Base-by-base conservation (phyloP, 2,113 vertebrate genomes). In the Stictonetta naevosa region DNA sequence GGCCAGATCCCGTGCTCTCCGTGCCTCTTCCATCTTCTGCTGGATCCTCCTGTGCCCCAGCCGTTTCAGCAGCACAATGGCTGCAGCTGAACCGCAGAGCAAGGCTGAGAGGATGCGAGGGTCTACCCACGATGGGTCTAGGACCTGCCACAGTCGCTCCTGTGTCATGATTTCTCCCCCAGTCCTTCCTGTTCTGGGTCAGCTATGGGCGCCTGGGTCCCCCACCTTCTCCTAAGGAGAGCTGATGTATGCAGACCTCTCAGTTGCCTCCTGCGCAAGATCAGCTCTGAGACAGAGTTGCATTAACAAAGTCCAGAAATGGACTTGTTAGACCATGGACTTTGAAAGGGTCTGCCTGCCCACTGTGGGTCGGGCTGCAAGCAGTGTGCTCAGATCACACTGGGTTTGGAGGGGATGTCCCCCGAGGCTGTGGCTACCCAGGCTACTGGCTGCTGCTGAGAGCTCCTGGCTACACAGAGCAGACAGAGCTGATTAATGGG, bases 1-100 rank as follows among this genome's bases (percentile, higher is more conserved):
- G 29, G 93, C 86, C 50, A 88, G n/a, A 25, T 91, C 73, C 34
- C 28, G 26, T 40, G 50, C 36, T 26, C 36, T 88, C 19, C 84
- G 86, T 1, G 71, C 93, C 66, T 94, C 95, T 12, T 96, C 76
- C 82, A 96, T 96, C 88, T 90, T 96, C 91, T 93, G 87, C 81
- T 90, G 83, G 58, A 93, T 79, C 28, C 67, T 21, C 62, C 78
- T 95, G 31, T 3, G 42, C 46, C 42, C 15, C 80, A 96, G 53
- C 91, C 94, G 84, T 53, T 78, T 89, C 81, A 91, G 66, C 2
- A 96, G 36, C 71, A 77, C 29, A 28, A 95, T 2, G 0, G 88
- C 92, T 33, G 85, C 78, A 48, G 87, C 95, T 33, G 88, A 92
- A 40, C 83, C 13, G 6, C 97, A 94, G 34, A 96, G 76, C 77